A percentile compares a stretch with the other conserved stretches of the same genome.
phyloP scores from a whole-genome alignment of 2,797 vertebrate genomes.

The Myotis myotis region DNA sequence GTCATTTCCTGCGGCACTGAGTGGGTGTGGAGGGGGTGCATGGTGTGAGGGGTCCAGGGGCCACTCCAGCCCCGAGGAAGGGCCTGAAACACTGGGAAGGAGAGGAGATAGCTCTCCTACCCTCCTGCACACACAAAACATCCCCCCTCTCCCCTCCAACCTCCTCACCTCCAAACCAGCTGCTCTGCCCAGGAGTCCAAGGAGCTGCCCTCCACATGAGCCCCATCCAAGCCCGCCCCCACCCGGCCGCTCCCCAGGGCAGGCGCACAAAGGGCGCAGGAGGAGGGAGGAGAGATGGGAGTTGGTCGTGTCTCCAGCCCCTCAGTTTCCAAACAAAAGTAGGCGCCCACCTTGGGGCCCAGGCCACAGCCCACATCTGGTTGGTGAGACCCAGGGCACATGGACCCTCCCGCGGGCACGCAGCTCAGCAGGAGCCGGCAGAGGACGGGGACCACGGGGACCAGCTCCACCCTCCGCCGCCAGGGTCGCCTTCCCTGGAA shows the following conservation, averaged over 20 bases:
- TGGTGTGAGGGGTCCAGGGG: not conserved
- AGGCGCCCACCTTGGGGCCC: not conserved
- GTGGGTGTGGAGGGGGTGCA: not conserved
- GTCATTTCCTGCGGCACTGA: not conserved
- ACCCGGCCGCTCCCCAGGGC: too few relatives aligned
- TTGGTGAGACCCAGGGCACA: not conserved
- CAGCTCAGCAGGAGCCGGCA: not conserved
- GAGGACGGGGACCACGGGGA: not conserved
- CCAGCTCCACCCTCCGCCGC: too few relatives aligned
- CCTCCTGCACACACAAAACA: too few relatives aligned
- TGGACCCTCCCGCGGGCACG: accelerated
- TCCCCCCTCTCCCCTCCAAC: too few relatives aligned
- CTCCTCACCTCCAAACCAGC: too few relatives aligned
- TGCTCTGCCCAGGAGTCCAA: not conserved
- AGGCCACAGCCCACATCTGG: not conserved
- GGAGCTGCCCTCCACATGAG: not conserved
- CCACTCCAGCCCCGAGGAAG: not conserved
- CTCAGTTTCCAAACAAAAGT: not conserved
- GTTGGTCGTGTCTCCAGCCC: not conserved
- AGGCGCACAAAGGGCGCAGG: not conserved
- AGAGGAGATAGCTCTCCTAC: not conserved
- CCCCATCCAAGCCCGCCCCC: not conserved
- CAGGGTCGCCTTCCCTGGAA: accelerated
- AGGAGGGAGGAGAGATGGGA: not conserved
- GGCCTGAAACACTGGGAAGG: not conserved